Conservation (phyloP, 1,140 invertebrate species). For the Brevipalpus yothersi region DNA sequence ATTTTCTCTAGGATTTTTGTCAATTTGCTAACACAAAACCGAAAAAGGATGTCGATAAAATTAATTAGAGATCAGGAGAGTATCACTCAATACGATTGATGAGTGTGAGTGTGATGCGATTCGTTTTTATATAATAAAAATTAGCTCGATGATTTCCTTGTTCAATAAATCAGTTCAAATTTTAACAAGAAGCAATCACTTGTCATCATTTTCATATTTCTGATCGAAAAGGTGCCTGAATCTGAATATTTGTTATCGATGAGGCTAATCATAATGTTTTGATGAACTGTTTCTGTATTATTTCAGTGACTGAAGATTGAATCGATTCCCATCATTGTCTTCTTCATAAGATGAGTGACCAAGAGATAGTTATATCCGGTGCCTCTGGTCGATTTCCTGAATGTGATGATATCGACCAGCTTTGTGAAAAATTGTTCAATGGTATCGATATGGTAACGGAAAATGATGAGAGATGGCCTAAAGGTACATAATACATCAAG, state of each 20-base stretch:
- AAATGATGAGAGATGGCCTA: slow-evolving; percentile 11
- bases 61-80: no score
- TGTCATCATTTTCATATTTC: background rate
- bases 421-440: slow-evolving; percentile 53
- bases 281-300: background rate
- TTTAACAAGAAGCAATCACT: background rate
- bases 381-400: slow-evolving; percentile 71
- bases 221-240: background rate
- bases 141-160: background rate
- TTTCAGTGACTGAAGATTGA: background rate
- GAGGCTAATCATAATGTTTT: background rate
- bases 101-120: background rate
- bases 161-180: background rate
- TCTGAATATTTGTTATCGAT: background rate
- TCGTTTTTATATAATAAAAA: background rate
- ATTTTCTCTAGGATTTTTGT: no score
- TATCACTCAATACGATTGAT: background rate
- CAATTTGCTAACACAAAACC: no score
- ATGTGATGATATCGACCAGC: slow-evolving; percentile 61
- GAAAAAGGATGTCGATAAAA: no score
- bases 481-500: slow-evolving; percentile 50
- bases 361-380: slow-evolving; percentile 66
- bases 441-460: slow-evolving; percentile 42
- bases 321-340: background rate
- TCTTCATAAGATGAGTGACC: slow-evolving; percentile 13